Evolutionary conservation across 2,888 invertebrate genomes (phyloP), one percentile per base, ranked within the genome.

Genomic region (Sussaba pulchella): DNA sequence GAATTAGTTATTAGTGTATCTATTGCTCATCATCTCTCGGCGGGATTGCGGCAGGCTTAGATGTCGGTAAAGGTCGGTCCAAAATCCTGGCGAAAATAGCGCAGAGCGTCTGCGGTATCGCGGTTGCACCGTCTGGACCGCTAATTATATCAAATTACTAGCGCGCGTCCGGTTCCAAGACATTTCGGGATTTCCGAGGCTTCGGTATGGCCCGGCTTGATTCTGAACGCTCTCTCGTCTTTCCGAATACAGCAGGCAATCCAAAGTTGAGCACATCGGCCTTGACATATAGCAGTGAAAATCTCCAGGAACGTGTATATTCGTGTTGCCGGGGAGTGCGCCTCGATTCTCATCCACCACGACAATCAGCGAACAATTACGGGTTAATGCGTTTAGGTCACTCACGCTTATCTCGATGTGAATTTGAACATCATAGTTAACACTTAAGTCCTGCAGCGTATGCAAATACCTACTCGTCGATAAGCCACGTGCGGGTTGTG

Each of bases 71-170:
- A 6, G 31, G 31, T 31, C 2, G 19, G 10, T 21, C 9, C 19
- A 8, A 45, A 14, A 14, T 45, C 5, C 14, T 45, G 31, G 50
- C 61, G 26, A 36, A 72, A 74, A 69, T 63, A 67, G 57, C 67
- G 57, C 36, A 72, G 73, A 81, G 83, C 78, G 54, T 72, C 76
- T 80, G 78, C 78, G 82, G 83, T 83, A 85, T 83, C 83, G 82
- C 78, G 84, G 82, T 81, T 81, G 83, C 83, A 84, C 84, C 82
- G 86, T 82, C 84, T 83, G 81, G 83, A 78, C 82, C 82, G 80
- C 85, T 88, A 87, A 88, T 88, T 87, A 86, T 85, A 88, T 87
- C 86, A 81, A 87, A 85, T 84, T 83, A 82, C 78, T 64, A 78
- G 19, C 52, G 19, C 36, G 64, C 52, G 26, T 12, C 14, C 36